phyloP scores from a whole-genome alignment of 2,113 vertebrate genomes.

The Myiozetetes cayanensis region DNA sequence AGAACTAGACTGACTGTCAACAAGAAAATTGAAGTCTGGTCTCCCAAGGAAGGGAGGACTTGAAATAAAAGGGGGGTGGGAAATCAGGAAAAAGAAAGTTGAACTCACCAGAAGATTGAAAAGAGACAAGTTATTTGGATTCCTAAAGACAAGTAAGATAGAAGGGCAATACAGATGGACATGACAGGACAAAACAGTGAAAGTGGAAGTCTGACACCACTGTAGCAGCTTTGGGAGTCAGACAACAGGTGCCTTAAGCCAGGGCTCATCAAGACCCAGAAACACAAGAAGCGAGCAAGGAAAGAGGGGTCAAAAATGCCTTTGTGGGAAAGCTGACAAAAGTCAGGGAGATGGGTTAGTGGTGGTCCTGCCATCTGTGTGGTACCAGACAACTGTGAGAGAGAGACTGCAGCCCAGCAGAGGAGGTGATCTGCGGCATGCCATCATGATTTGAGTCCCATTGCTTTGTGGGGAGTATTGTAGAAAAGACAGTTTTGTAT shows the following conservation, averaged over 20 bases:
- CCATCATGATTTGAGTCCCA: not conserved
- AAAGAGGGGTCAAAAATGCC: not conserved
- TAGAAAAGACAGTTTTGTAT: not conserved
- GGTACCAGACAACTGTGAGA: not conserved
- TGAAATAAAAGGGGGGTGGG: not conserved
- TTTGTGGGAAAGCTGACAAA: not conserved
- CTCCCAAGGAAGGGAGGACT: not conserved
- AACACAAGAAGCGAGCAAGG: not conserved
- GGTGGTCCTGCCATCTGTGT: not conserved
- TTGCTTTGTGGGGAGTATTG: not conserved
- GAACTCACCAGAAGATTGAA: not conserved
- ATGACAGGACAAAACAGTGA: not conserved
- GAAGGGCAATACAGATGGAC: not conserved
- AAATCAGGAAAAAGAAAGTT: not conserved
- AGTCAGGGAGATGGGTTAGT: not conserved
- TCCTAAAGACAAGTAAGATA: not conserved
- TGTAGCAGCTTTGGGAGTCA: not conserved
- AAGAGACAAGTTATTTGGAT: not conserved
- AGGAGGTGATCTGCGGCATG: not conserved
- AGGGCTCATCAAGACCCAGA: not conserved
- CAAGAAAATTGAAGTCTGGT: not conserved
- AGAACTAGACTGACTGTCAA: not conserved
- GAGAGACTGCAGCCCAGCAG: not conserved
- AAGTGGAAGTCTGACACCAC: not conserved
- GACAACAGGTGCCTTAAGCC: not conserved